phyloP scores from a whole-genome alignment of 2,888 invertebrate genomes.

The Syrphus vitripennis region DNA sequence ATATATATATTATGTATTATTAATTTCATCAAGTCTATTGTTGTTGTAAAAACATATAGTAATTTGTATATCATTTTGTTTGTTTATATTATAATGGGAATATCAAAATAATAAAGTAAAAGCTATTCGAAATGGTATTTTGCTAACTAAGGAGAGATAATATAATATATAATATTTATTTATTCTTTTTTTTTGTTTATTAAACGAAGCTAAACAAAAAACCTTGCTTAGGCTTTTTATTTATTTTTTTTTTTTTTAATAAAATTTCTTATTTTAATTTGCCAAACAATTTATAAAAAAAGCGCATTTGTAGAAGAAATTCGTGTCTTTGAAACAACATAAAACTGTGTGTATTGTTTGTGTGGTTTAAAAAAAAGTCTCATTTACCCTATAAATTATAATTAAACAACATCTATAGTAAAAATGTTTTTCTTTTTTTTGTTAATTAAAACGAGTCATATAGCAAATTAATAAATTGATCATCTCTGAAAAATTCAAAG shows the following conservation, averaged over 20 bases:
- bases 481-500: conserved; percentile 15
- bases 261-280: conserved; percentile 19
- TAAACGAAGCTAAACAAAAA: conserved; percentile 47
- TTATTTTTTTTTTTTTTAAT: neutral
- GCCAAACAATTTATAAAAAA: conserved; percentile 38
- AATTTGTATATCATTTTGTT: neutral
- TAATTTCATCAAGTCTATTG: conserved; percentile 55
- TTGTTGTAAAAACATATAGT: conserved; percentile 32
- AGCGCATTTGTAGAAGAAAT: conserved; percentile 38
- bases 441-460: conserved; percentile 1
- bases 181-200: conserved; percentile 17
- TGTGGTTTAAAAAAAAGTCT: conserved; percentile 53
- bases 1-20: conserved; percentile 58
- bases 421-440: neutral
- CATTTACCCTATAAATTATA: conserved; percentile 53
- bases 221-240: conserved; percentile 3
- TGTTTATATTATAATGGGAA: neutral
- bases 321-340: conserved; percentile 12
- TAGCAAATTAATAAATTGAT: conserved; percentile 18
- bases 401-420: conserved; percentile 43
- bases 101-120: conserved; percentile 53
- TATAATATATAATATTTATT: conserved; percentile 50
- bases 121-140: conserved; percentile 65
- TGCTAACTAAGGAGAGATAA: conserved; percentile 70
- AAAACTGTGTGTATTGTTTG: conserved; percentile 26